A percentile compares a stretch with the other conserved stretches of the same genome.
phyloP scores from a whole-genome alignment of 2,888 invertebrate genomes.

The Lepetodrilus schrolli region DNA sequence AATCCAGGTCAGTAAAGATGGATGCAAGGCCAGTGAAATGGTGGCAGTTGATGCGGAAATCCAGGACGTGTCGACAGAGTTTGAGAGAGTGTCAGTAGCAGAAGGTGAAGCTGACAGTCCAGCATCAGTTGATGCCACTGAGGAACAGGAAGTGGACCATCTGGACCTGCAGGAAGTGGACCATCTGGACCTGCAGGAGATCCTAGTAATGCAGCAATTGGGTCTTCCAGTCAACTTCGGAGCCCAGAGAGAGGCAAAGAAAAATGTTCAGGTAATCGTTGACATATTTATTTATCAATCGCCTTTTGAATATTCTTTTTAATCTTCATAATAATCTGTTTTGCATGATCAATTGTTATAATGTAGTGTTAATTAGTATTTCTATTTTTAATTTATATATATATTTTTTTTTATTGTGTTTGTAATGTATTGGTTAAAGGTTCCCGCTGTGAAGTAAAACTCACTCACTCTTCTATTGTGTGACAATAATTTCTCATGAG shows the following conservation, averaged over 20 bases:
- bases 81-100: background rate
- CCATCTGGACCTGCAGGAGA: slow-evolving; percentile 37
- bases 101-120: background rate
- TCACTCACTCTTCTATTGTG: too few species aligned
- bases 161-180: background rate
- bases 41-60: background rate
- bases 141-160: background rate
- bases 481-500: too few species aligned
- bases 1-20: too few species aligned
- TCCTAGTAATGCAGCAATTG: slow-evolving; percentile 56
- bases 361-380: too few species aligned
- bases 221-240: slow-evolving; percentile 55
- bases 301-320: too few species aligned
- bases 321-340: too few species aligned
- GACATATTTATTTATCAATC: too few species aligned
- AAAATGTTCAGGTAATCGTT: background rate
- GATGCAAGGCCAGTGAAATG: background rate
- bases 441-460: too few species aligned
- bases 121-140: background rate
- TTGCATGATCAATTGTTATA: too few species aligned
- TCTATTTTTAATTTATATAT: too few species aligned
- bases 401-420: too few species aligned
- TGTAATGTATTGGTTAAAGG: too few species aligned
- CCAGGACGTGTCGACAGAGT: background rate
- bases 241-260: background rate